Evolutionary conservation across 2,113 vertebrate species (phyloP).

Genomic region (Sialia sialis): DNA sequence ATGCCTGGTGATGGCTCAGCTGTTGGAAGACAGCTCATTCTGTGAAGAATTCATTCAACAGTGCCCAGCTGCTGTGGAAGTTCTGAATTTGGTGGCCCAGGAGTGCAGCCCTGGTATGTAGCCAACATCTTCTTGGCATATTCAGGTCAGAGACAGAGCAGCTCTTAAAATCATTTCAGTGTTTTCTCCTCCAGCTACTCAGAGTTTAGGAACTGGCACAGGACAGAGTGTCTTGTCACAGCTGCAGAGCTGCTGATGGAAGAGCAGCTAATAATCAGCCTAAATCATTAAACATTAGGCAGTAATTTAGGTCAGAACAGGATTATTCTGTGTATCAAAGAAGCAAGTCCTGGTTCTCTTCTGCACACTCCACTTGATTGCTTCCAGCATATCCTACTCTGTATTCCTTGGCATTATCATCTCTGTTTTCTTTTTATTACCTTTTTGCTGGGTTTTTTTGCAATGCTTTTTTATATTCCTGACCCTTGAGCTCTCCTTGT

Average conservation of each 20-base stretch:
- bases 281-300: neutral
- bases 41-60: conserved; percentile 99
- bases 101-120: conserved; percentile 94
- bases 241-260: neutral
- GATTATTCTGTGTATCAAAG: neutral
- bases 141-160: neutral
- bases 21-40: conserved; percentile 96
- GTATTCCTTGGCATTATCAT: neutral
- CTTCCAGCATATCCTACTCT: neutral
- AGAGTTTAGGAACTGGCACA: neutral
- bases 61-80: conserved; percentile 96
- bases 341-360: neutral
- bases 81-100: conserved; percentile 95
- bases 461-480: neutral
- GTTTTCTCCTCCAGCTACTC: neutral
- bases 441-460: neutral
- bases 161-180: neutral
- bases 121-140: neutral
- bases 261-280: neutral
- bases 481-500: neutral
- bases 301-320: neutral
- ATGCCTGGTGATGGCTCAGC: conserved; percentile 98
- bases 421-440: neutral
- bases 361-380: neutral
- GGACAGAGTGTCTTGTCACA: neutral